Percentiles rank a stretch among this genome's conserved stretches.
Evolutionary conservation across 53 echinoderm and acorn worm genomes (phyloP).

Genomic region (Actinopyga echinites): DNA sequence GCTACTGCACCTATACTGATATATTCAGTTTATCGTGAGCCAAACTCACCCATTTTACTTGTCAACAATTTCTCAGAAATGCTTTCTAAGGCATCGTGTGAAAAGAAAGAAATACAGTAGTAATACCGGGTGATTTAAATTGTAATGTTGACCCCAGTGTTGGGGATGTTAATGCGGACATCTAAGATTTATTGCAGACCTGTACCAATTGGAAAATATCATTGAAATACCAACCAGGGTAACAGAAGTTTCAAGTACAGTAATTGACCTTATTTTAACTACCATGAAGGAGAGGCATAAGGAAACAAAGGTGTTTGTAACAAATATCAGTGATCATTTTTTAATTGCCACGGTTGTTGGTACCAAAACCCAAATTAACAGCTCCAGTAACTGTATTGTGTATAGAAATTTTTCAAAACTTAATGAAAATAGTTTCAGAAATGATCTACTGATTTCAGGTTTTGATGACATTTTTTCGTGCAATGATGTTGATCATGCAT

Average conservation of each 20-base stretch:
- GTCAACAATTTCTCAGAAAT: neutral
- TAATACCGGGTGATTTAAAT: neutral
- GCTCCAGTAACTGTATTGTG: neutral
- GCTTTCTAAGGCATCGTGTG: no score
- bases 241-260: neutral
- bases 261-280: neutral
- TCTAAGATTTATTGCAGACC: neutral
- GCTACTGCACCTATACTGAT: constrained; percentile 1
- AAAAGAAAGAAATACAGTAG: neutral
- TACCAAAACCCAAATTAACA: neutral
- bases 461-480: neutral
- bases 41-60: neutral
- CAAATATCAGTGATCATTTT: neutral
- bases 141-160: neutral
- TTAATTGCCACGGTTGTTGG: neutral
- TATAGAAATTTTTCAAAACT: neutral
- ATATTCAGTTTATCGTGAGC: neutral
- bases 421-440: no score
- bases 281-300: neutral
- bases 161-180: neutral
- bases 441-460: neutral
- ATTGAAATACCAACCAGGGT: neutral
- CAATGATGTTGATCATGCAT: neutral
- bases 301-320: neutral
- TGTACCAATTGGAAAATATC: neutral